These are phyloP conservation scores for Passer montanus DNA, from an alignment of 2,113 vertebrate species.

Conservation along the genomic window DNA sequence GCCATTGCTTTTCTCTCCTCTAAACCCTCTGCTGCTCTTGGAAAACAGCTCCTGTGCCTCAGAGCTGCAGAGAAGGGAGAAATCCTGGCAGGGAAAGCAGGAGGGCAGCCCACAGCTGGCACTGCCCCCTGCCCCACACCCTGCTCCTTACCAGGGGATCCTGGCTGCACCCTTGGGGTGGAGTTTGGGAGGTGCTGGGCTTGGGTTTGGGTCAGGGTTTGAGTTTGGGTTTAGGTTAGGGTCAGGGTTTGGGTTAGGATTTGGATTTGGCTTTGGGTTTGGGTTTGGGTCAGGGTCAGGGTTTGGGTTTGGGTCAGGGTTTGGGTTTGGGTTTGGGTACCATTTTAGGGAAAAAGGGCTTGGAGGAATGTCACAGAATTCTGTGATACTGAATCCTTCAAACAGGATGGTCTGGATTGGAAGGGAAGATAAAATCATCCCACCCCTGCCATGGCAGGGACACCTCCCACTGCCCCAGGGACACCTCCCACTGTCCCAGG, in stretches of 20 bases:
- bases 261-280: no score
- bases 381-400: no score
- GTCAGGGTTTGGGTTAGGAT: no score
- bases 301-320: background rate
- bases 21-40: background rate
- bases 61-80: background rate
- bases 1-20: background rate
- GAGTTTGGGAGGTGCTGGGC: background rate
- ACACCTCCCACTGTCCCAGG: background rate
- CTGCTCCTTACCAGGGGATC: background rate
- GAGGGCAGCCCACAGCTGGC: background rate
- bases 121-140: background rate
- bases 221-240: background rate
- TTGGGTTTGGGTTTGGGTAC: background rate
- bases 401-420: background rate
- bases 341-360: background rate
- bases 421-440: rapidly evolving
- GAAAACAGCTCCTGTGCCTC: background rate
- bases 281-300: no score
- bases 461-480: background rate
- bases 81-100: background rate
- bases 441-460: background rate
- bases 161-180: background rate
- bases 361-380: background rate
- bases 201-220: no score